Evolutionary conservation across 2,888 invertebrate species (phyloP).

Genomic region (Brenthis ino): DNA sequence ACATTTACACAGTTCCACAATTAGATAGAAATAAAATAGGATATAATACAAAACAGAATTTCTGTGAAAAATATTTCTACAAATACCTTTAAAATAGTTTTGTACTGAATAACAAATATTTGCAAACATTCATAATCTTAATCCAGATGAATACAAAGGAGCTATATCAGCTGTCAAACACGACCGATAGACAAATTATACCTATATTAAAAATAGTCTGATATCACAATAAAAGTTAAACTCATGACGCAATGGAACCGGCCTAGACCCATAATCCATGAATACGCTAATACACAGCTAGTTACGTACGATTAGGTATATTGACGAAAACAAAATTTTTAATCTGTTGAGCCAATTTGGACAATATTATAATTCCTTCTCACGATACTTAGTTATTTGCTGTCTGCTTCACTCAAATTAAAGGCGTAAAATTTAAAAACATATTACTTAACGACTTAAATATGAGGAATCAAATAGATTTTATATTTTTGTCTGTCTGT

Average conservation of each 20-base stretch:
- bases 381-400: too few relatives aligned
- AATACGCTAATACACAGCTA: neutral
- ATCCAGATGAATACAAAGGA: neutral
- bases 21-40: too few relatives aligned
- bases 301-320: neutral
- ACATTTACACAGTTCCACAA: too few relatives aligned
- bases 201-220: slow-evolving; percentile 8
- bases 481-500: too few relatives aligned
- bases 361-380: too few relatives aligned
- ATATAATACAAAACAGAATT: too few relatives aligned
- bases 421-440: too few relatives aligned
- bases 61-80: too few relatives aligned
- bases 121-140: neutral
- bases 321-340: neutral
- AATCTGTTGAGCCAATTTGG: neutral
- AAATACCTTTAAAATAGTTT: too few relatives aligned
- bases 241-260: slow-evolving; percentile 14
- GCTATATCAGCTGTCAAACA: neutral
- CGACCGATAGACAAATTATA: slow-evolving; percentile 3
- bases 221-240: neutral
- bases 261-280: slow-evolving; percentile 11
- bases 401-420: too few relatives aligned
- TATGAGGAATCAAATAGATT: too few relatives aligned
- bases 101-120: neutral
- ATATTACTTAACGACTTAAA: too few relatives aligned